Conservation (phyloP, 1,140 invertebrate species). For the Drosophila bipectinata region DNA sequence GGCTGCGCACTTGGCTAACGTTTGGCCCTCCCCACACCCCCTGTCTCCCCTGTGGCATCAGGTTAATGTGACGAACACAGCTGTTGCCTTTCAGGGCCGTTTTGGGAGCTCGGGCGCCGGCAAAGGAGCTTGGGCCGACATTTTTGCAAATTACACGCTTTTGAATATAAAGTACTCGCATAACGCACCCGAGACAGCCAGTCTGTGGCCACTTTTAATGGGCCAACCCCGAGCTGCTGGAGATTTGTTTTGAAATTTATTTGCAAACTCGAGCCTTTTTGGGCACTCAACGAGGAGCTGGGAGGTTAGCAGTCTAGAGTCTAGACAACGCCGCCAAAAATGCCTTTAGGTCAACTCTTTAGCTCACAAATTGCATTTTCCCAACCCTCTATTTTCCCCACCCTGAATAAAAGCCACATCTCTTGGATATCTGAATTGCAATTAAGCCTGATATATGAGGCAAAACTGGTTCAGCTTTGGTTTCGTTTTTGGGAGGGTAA, state of each 20-base stretch:
- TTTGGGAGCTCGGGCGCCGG: slow-evolving; percentile 1
- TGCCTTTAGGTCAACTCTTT: slow-evolving; percentile 41
- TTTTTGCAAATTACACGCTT: slow-evolving; percentile 80
- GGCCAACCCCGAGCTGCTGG: slow-evolving; percentile 6
- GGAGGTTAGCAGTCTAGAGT: background rate
- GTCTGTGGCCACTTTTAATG: slow-evolving; percentile 62
- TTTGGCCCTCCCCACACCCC: background rate
- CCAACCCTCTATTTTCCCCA: background rate
- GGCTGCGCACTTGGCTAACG: slow-evolving; percentile 14
- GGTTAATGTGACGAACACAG: slow-evolving; percentile 77
- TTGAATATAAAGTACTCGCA: slow-evolving; percentile 79
- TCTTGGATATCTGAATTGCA: slow-evolving; percentile 37
- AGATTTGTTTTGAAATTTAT: slow-evolving; percentile 33
- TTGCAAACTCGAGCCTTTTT: background rate
- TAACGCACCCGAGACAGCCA: slow-evolving; percentile 63
- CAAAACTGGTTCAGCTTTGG: slow-evolving; percentile 40
- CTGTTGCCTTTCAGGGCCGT: slow-evolving; percentile 42
- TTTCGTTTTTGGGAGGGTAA: slow-evolving; percentile 16
- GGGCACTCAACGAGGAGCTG: no score
- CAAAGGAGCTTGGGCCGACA: slow-evolving; percentile 29
- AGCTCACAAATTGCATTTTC: slow-evolving; percentile 41
- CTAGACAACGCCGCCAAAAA: slow-evolving; percentile 22
- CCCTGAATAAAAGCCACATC: no score
- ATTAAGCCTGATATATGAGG: slow-evolving; percentile 56
- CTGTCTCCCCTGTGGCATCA: slow-evolving; percentile 31